Base-by-base conservation (phyloP, 2,113 vertebrate species). In the Cairina moschata region DNA sequence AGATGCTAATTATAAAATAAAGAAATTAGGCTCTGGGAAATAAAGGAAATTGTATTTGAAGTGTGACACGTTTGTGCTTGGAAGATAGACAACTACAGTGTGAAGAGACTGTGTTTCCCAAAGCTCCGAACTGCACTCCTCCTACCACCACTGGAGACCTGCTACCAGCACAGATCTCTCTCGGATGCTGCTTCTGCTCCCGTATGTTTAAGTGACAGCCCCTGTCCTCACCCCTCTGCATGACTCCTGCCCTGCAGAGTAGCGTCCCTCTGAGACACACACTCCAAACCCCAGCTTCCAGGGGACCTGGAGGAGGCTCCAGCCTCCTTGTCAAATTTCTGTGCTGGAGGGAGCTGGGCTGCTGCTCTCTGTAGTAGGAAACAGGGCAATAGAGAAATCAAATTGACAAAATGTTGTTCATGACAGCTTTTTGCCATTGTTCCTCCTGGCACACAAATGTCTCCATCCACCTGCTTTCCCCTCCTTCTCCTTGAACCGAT, bases 351-450 rank as follows among this genome's bases (percentile, higher is more conserved):
- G 66, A 92, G 56, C 44, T 54, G 66, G 25, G 20, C 34, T 69
- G 82, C 63, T 77, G n/a, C 13, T 80, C 72, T 77, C 50, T 34
- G 52, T 9, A 2, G 2, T 32, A 20, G 5, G n/a, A n/a, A 80
- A 55, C 7, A 38, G 26, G 20, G 8, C 7, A 4, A 23, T 6
- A 9, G 29, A 56, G 21, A 76, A 91, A 40, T 3, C 18, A 73
- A 42, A 36, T 0, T 62, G 67, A 29, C 17, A 83, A 69, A 86
- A 66, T 0, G 0, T 34, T 75, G 34, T 44, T 66, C 1, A 0
- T 10, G 2, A 54, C 18, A 46, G 36, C 14, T 80, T 93, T 60
- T 32, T 63, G 28, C 59, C 10, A 1, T 52, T 74, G 31, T 56
- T 82, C 32, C 26, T 34, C 62, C 66, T 40, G 60, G 40, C 40